Conservation (phyloP, 2,888 invertebrate genomes). For the Parasteatoda lunata region DNA sequence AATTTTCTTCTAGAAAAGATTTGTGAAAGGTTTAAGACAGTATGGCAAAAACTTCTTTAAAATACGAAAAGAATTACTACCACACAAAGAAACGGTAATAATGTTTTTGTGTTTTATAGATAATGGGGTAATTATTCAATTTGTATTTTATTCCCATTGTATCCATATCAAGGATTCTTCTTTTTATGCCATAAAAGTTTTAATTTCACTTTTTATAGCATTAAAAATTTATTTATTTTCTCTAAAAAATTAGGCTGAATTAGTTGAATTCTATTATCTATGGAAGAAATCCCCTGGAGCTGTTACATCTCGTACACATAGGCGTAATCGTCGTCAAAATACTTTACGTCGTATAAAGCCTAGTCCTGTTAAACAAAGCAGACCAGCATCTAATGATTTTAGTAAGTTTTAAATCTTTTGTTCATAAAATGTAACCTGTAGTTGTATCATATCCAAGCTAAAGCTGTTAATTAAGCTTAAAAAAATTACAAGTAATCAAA, state of each 20-base stretch:
- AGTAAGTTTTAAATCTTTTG: conserved; percentile 71
- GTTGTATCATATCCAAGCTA: no score
- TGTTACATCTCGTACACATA: conserved; percentile 94
- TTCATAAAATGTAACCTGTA: background rate
- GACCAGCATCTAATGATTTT: conserved; percentile 75
- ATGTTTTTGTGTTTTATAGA: background rate
- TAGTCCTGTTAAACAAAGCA: conserved; percentile 70
- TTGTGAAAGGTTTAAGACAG: conserved; percentile 97
- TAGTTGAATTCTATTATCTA: conserved; percentile 98
- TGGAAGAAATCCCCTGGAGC: conserved; percentile 99
- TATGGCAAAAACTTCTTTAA: conserved; percentile 99
- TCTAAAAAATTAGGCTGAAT: conserved; percentile 81
- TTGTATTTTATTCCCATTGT: no score
- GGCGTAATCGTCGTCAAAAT: conserved; percentile 82
- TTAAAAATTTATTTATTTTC: background rate
- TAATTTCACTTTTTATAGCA: background rate
- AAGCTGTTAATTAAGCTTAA: no score
- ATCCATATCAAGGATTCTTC: no score
- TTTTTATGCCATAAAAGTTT: no score
- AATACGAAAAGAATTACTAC: conserved; percentile 95
- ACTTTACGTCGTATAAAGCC: conserved; percentile 85
- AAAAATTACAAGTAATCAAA: no score
- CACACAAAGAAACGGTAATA: conserved; percentile 94
- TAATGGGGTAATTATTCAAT: no score
- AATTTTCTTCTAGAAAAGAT: conserved; percentile 82